Percentiles rank a stretch among this genome's conserved stretches.
These are phyloP conservation scores for Galerucella pusilla DNA, from an alignment of 2,888 invertebrate species.

Conservation along the genomic window DNA sequence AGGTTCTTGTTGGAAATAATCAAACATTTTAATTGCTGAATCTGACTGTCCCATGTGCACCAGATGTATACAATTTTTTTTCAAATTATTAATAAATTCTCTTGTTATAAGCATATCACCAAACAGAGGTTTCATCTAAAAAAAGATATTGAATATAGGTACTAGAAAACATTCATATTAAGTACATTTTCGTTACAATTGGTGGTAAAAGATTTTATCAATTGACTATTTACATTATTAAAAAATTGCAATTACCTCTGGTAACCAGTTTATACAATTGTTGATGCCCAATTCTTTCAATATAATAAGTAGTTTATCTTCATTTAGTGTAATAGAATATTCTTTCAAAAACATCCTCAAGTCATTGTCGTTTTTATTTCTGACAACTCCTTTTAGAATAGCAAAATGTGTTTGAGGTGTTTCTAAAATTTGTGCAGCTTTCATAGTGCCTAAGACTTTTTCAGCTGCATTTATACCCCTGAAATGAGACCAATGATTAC, in stretches of 20 bases:
- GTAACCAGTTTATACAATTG: constrained; percentile 44
- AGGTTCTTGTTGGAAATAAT: constrained; percentile 65
- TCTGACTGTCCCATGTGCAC: constrained; percentile 67
- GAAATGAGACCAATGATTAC: constrained; percentile 17
- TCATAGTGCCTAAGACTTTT: constrained; percentile 70
- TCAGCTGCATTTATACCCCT: constrained; percentile 65
- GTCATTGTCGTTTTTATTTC: constrained; percentile 62
- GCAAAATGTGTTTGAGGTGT: constrained; percentile 68
- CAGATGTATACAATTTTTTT: constrained; percentile 67
- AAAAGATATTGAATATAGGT: constrained; percentile 26
- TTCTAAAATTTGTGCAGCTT: constrained; percentile 66
- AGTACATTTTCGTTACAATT: too few species aligned
- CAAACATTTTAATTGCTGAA: constrained; percentile 68
- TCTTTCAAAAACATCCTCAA: constrained; percentile 63
- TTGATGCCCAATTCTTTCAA: constrained; percentile 65
- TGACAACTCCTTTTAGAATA: constrained; percentile 67
- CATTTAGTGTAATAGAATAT: constrained; percentile 54
- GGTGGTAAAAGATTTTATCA: too few species aligned
- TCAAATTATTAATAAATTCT: constrained; percentile 47
- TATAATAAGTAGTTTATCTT: constrained; percentile 62
- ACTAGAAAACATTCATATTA: not conserved
- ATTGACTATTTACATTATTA: not conserved
- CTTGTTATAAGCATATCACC: constrained; percentile 40
- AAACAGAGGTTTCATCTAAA: constrained; percentile 46
- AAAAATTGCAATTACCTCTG: constrained; percentile 35